Percentiles rank a stretch among this genome's conserved stretches.
Evolutionary conservation across 1,140 invertebrate species (phyloP).

Genomic region (Lethrus apterus): DNA sequence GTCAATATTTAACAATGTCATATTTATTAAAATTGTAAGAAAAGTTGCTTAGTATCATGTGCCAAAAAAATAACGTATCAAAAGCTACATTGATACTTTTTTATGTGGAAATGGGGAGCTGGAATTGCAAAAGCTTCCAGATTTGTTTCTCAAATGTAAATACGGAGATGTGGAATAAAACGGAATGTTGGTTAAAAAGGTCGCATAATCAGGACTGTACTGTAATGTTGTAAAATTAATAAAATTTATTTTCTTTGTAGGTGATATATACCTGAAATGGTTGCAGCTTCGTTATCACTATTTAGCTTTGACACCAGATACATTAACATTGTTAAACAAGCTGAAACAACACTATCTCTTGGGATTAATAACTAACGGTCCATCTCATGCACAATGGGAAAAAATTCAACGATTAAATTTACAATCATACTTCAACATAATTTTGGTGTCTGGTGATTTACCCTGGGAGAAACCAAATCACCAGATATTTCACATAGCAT

Average conservation of each 20-base stretch:
- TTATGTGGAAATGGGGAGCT: no score
- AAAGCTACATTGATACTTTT: no score
- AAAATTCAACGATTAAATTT: constrained; percentile 64
- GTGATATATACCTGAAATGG: constrained; percentile 67
- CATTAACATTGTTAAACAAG: constrained; percentile 55
- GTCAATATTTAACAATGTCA: no score
- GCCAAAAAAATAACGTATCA: no score
- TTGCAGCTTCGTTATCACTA: constrained; percentile 65
- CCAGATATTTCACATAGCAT: constrained; percentile 70
- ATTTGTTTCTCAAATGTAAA: no score
- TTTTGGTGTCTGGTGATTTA: constrained; percentile 73
- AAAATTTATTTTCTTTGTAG: constrained; percentile 41
- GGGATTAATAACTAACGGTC: constrained; percentile 75
- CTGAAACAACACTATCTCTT: constrained; percentile 60
- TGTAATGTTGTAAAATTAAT: constrained; percentile 1
- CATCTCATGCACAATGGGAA: constrained; percentile 79
- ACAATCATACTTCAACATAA: constrained; percentile 65
- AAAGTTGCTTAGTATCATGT: no score
- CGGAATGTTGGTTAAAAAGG: no score
- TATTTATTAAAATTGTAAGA: no score
- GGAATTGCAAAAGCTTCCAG: no score
- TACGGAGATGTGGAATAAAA: no score
- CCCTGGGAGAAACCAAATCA: constrained; percentile 76
- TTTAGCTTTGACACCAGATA: constrained; percentile 56
- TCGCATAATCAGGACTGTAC: no score